Evolutionary conservation across 2,797 vertebrate genomes (phyloP).

Genomic region (Taenioides sp.): DNA sequence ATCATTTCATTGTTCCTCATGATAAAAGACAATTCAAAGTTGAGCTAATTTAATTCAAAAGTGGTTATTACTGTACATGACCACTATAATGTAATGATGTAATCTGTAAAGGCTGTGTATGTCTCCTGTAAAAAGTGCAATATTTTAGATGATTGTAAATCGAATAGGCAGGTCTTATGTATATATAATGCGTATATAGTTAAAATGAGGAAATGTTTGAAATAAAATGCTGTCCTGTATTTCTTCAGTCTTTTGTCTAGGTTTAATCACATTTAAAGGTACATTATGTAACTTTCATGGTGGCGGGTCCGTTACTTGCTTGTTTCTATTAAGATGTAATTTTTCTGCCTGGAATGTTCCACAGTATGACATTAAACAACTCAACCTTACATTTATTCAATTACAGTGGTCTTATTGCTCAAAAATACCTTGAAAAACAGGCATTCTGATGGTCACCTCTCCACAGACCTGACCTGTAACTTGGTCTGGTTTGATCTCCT

Average conservation of each 20-base stretch:
- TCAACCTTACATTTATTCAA: no score
- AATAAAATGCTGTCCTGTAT: not conserved
- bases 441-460: no score
- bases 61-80: not conserved
- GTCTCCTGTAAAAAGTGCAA: not conserved
- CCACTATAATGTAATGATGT: not conserved
- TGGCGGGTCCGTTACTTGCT: no score
- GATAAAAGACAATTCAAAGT: not conserved
- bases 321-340: no score
- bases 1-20: not conserved
- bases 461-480: no score
- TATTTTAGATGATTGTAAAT: constrained; percentile 1
- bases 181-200: not conserved
- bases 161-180: not conserved
- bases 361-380: no score
- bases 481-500: no score
- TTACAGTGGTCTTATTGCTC: no score
- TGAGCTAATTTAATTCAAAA: not conserved
- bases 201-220: not conserved
- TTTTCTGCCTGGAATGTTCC: no score
- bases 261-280: not conserved
- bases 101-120: not conserved
- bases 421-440: no score
- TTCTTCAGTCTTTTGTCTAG: not conserved
- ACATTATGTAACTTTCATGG: no score